Base-by-base conservation (phyloP, 2,797 vertebrate species). In the Phoeniculus purpureus region DNA sequence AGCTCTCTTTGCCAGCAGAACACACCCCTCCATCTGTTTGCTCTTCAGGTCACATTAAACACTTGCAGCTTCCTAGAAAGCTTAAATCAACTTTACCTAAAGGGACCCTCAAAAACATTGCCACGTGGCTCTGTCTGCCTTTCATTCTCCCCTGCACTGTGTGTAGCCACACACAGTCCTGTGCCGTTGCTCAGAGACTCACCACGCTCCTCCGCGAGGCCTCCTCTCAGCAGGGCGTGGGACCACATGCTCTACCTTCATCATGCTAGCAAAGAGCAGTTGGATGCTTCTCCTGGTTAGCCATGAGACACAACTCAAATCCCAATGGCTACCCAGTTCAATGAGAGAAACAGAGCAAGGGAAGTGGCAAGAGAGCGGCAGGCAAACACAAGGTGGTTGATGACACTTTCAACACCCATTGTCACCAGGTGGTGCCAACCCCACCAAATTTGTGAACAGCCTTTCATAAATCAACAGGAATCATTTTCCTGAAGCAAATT, bases 31-130 rank as follows among this genome's bases (percentile, higher is more conserved):
- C 92, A 94, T 94, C 92, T 94, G 92, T 76, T 59, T 86, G 40
- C 87, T 92, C 59, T 87, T 94, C 87, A 56, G 92, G 87, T 96
- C 79, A 93, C 32, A 58, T 65, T 87, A 87, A 81, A 81, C 48
- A 67, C 51, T 43, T 50, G 68, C 71, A 79, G 82, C 64, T 93
- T 77, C 80, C 75, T 79, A 43, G 40, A 92, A 90, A 92, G 58
- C 68, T 43, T 64, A 88, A 86, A 67, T 27, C 77, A 92, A 77
- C 50, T 48, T 94, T 52, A 91, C 90, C 85, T 91, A 48, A 87
- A 56, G 37, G 22, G 21, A 93, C 74, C 45, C 71, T 71, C 61
- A 47, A 51, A 37, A 77, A 77, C 27, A 73, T 47, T 12, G 51
- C 40, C 67, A 66, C 7, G 43, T 62, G 58, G 64, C 51, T 87